Percentiles rank a stretch among this genome's conserved stretches.
These are phyloP conservation scores for Elysia crispata DNA, from an alignment of 2,888 invertebrate species.

Conservation along the genomic window DNA sequence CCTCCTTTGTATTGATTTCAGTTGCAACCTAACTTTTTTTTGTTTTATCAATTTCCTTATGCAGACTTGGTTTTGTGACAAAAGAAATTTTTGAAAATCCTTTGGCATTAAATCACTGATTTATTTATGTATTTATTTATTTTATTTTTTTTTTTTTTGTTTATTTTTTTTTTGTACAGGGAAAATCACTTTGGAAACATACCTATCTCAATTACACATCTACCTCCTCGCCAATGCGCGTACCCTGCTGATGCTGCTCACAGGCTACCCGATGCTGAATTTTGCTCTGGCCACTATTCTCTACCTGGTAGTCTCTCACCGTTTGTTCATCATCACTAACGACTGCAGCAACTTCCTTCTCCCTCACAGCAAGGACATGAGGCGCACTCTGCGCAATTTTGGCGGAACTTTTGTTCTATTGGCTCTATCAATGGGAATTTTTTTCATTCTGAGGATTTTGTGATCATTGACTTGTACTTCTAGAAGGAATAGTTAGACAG, in stretches of 20 bases:
- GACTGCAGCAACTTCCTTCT: conserved; percentile 62
- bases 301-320: conserved; percentile 63
- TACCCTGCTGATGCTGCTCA: conserved; percentile 62
- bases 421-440: neutral
- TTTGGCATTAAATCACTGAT: no score
- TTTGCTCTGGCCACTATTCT: conserved; percentile 64
- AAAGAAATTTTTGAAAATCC: no score
- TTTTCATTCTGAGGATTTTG: neutral
- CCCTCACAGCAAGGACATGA: conserved; percentile 55
- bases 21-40: no score
- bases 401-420: neutral
- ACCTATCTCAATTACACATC: conserved; percentile 68
- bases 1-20: no score
- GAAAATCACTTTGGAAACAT: conserved; percentile 71
- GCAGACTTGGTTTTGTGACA: no score
- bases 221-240: conserved; percentile 71
- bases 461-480: neutral
- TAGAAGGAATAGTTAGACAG: neutral
- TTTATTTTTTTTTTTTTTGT: no score
- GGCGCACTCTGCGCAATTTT: conserved; percentile 13
- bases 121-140: no score
- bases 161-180: conserved; percentile 24
- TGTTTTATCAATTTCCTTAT: no score
- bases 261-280: conserved; percentile 63
- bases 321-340: conserved; percentile 62